Conservation (phyloP, 2,888 invertebrate species). For the Cylloceria caligata region DNA sequence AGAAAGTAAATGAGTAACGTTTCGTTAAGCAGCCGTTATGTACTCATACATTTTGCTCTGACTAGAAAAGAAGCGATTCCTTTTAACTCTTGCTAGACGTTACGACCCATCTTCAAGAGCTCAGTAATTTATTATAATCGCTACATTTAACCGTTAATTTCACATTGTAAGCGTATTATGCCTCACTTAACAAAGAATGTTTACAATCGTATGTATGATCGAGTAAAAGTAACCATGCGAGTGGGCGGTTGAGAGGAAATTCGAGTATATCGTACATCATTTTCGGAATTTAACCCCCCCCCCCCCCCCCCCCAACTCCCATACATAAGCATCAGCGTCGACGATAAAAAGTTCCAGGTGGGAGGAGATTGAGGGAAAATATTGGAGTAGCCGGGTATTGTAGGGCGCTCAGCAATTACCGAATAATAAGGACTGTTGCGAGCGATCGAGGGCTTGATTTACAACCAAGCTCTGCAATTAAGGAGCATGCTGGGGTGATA, state of each 20-base stretch:
- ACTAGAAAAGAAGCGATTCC: no score
- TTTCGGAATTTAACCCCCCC: no score
- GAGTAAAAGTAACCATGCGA: not conserved
- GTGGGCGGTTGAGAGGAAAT: conserved; percentile 12
- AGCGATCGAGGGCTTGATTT: conserved; percentile 49
- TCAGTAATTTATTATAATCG: not conserved
- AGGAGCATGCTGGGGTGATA: conserved; percentile 34
- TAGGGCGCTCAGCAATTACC: conserved; percentile 24
- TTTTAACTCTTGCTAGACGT: not conserved
- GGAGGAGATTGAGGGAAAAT: not conserved
- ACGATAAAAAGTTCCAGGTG: not conserved
- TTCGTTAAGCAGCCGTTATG: no score
- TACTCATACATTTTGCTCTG: no score
- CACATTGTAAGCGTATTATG: not conserved
- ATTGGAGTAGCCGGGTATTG: not conserved
- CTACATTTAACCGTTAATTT: not conserved
- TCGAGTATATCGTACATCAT: not conserved
- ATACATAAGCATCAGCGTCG: conserved; percentile 26
- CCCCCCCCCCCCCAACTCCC: not conserved
- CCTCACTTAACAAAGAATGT: not conserved
- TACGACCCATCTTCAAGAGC: not conserved
- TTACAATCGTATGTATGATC: not conserved
- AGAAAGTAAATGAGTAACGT: not conserved
- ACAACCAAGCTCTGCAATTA: conserved; percentile 52
- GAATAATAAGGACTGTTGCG: conserved; percentile 30